Evolutionary conservation across 2,113 vertebrate species (phyloP).

Genomic region (Lota lota): DNA sequence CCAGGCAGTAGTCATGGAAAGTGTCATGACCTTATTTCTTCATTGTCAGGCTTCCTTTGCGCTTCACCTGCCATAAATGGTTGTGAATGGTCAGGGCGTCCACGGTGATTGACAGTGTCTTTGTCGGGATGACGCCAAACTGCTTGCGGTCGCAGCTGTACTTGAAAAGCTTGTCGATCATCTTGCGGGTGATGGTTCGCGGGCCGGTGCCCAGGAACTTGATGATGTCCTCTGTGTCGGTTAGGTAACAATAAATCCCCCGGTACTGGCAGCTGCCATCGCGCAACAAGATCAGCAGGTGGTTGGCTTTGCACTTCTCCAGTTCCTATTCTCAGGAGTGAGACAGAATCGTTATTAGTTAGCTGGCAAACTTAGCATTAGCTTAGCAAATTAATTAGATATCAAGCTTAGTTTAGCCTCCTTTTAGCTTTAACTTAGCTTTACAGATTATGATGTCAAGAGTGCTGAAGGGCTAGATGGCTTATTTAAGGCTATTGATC

Average conservation of each 20-base stretch:
- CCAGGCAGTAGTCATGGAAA: conserved; percentile 45
- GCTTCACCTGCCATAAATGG: conserved; percentile 93
- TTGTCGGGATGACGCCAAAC: conserved; percentile 93
- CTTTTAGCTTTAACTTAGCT: too few relatives aligned
- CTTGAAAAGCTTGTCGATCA: conserved; percentile 97
- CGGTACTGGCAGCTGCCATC: conserved; percentile 95
- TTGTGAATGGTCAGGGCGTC: conserved; percentile 95
- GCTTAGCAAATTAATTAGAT: too few relatives aligned
- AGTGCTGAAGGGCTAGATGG: too few relatives aligned
- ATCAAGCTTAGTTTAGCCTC: too few relatives aligned
- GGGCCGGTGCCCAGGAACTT: conserved; percentile 92
- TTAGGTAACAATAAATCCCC: conserved; percentile 89
- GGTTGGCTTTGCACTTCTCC: conserved; percentile 93
- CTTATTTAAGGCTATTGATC: too few relatives aligned
- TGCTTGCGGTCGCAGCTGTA: conserved; percentile 98
- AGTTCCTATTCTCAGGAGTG: conserved; percentile 76
- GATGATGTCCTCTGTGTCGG: conserved; percentile 89
- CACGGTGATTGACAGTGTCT: conserved; percentile 96
- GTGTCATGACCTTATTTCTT: conserved; percentile 44
- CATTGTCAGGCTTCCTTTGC: conserved; percentile 80
- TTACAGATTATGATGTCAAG: too few relatives aligned
- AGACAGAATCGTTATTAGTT: too few relatives aligned
- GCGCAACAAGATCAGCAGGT: conserved; percentile 94
- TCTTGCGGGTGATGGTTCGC: conserved; percentile 89
- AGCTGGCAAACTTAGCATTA: too few relatives aligned